Evolutionary conservation across 1,140 invertebrate genomes (phyloP), one percentile per base, ranked within the genome.

Genomic region (Arctopsyche grandis): DNA sequence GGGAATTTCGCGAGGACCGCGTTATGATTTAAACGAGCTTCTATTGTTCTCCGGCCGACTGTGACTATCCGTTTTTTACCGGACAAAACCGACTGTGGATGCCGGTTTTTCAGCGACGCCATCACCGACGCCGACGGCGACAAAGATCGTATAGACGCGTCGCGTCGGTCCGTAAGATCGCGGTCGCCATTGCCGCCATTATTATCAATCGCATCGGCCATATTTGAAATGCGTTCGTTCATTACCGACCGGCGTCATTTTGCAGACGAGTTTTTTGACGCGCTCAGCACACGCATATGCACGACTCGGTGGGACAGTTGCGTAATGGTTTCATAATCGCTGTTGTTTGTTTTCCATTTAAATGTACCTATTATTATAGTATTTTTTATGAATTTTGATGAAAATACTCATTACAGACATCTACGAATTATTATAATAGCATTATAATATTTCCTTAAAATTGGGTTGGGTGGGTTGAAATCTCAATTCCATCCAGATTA

Each of bases 191-290:
- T 12, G 48, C 48, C 21, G 71, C 71, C 71, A 46, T 10, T 29
- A 46, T 48, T 19, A 71, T 71, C 21, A 66, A 48, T 48, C 60
- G 60, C 19, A 21, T 66, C 74, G 74, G 74, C 56, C 74, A 76
- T 76, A 75, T 76, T 76, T 63, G 52, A 76, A 76, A 44, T 58
- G 14, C 74, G 74, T 44, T 76, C 74, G 63, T 76, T 76, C 46
- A 74, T 74, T 19, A 48, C 21, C 9, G 70, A 44, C 43, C 12
- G 56, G 52, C 56, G 74, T 76, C 74, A 63, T 76, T 76, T 76
- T n/a, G 22, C 56, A 48, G 56, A 63, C 74, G 21, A 76, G 44
- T 76, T 76, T 76, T 76, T 76, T 19, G 1, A 29, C 46, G 9
- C 3, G 38, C 5, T 12, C 9, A 26, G 63, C n/a, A 60, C n/a